Evolutionary conservation across 2,888 invertebrate genomes (phyloP).

Genomic region (Eristalinus sepulchralis): DNA sequence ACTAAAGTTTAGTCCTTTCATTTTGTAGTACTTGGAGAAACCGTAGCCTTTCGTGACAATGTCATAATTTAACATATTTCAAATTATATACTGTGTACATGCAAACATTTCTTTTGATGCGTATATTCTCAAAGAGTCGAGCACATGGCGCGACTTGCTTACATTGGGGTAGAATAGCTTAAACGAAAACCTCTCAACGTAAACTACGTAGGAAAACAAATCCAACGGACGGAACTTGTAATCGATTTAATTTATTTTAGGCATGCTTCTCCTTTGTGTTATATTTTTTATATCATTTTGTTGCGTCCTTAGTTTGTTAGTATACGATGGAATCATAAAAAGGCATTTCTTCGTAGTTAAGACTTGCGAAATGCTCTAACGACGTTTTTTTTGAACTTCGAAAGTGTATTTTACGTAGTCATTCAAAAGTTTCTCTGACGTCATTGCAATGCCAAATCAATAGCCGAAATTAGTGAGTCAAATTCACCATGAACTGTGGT

Average conservation of each 20-base stretch:
- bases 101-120: too few relatives aligned
- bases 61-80: too few relatives aligned
- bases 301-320: neutral
- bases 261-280: constrained; percentile 1
- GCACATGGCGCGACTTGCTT: too few relatives aligned
- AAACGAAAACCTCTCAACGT: too few relatives aligned
- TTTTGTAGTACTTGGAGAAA: too few relatives aligned
- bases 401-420: too few relatives aligned
- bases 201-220: neutral
- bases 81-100: too few relatives aligned
- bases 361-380: neutral
- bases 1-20: too few relatives aligned
- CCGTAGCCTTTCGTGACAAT: too few relatives aligned
- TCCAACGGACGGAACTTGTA: neutral
- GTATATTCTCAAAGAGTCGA: too few relatives aligned
- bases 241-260: constrained; percentile 45
- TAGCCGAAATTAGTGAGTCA: constrained; percentile 43
- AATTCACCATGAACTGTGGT: constrained; percentile 4
- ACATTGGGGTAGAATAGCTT: too few relatives aligned
- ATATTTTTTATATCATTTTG: constrained; percentile 4
- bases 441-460: constrained; percentile 55
- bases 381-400: neutral
- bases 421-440: constrained; percentile 59
- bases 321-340: neutral
- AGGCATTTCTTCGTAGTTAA: neutral